Evolutionary conservation across 1,140 invertebrate species (phyloP).

Genomic region (Diuraphis noxia): DNA sequence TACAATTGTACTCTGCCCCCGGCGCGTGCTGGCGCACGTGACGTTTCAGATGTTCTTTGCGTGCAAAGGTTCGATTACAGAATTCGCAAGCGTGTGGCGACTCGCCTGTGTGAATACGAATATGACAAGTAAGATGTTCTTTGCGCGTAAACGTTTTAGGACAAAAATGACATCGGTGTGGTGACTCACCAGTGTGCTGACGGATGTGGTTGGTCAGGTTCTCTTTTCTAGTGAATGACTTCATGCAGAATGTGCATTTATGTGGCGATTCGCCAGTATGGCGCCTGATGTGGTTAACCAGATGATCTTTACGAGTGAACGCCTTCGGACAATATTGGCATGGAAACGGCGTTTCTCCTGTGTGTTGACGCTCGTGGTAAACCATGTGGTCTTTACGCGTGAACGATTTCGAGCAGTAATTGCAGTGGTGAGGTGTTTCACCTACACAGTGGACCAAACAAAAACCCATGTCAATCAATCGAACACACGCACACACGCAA

Average conservation of each 20-base stretch:
- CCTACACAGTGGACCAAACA: constrained; percentile 76
- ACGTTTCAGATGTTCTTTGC: constrained; percentile 79
- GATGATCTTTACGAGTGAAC: constrained; percentile 80
- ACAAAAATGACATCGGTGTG: constrained; percentile 69
- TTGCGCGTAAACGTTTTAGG: constrained; percentile 82
- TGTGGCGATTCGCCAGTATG: constrained; percentile 72
- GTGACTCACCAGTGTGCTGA: constrained; percentile 75
- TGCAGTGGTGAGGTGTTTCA: constrained; percentile 83
- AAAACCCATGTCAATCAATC: constrained; percentile 68
- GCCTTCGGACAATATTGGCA: constrained; percentile 81
- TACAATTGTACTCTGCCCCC: constrained; percentile 83
- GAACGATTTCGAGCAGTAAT: constrained; percentile 82
- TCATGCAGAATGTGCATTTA: constrained; percentile 65
- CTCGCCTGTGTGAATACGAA: constrained; percentile 76
- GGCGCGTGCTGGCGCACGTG: constrained; percentile 87
- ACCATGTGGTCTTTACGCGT: constrained; percentile 80
- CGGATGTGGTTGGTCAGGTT: constrained; percentile 69
- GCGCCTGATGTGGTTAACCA: constrained; percentile 74
- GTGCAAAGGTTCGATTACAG: constrained; percentile 79
- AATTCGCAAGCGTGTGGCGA: constrained; percentile 80
- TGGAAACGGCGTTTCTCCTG: constrained; percentile 78
- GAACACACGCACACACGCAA: constrained; percentile 40
- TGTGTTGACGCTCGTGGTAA: constrained; percentile 82
- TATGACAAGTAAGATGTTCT: constrained; percentile 88
- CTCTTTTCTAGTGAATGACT: constrained; percentile 70